Conservation (phyloP, 2,113 vertebrate species). For the Alces alces region DNA sequence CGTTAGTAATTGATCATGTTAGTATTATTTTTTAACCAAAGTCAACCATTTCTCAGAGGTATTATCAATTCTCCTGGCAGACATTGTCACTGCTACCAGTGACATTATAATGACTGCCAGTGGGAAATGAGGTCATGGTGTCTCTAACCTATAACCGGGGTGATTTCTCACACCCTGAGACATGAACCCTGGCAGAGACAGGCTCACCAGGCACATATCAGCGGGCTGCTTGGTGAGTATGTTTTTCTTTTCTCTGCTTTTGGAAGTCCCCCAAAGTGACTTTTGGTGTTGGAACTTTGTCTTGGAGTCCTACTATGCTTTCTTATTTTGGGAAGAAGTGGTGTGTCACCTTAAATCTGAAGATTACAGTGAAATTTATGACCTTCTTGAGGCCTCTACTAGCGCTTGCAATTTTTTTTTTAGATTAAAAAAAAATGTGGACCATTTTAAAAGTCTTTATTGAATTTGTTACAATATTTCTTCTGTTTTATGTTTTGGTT, state of each 20-base stretch:
- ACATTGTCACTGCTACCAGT: background rate
- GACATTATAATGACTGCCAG: background rate
- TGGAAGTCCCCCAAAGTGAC: background rate
- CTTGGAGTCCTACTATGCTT: background rate
- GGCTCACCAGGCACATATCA: background rate
- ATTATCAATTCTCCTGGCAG: background rate
- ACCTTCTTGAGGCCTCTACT: background rate
- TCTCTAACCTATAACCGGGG: background rate
- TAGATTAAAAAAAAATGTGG: background rate
- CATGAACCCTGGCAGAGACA: background rate
- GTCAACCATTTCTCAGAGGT: background rate
- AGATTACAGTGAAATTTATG: background rate
- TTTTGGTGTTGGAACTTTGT: background rate
- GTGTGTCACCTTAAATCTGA: background rate
- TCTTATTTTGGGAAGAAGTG: background rate
- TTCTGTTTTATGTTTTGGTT: background rate
- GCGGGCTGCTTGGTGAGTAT: background rate
- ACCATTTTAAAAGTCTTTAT: background rate
- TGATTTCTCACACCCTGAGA: background rate
- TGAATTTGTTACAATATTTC: background rate
- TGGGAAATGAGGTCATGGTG: background rate
- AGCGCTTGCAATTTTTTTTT: background rate
- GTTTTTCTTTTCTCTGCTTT: background rate
- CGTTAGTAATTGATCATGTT: background rate
- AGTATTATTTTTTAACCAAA: background rate